Base-by-base conservation (phyloP, 2,113 vertebrate genomes). In the Mastomys natalensis region DNA sequence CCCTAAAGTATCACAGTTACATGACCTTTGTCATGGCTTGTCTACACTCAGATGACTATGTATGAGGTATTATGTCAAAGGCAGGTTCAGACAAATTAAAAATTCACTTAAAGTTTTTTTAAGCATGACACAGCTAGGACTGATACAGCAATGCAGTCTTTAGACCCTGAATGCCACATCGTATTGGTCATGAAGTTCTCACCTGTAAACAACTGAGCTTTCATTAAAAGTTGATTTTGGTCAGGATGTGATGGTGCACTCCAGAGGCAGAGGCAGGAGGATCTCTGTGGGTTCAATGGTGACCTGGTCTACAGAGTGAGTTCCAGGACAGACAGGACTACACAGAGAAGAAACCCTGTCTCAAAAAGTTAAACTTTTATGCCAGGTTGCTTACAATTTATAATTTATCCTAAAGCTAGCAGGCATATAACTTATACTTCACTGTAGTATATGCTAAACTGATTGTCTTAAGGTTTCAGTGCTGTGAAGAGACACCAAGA, bases 1-100 rank as follows among this genome's bases (percentile, higher is more conserved):
- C 68, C 81, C 96, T 73, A 86, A 94, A 74, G 88, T 89, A 90
- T 58, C 87, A 31, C 89, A 95, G 55, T 96, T 97, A 76, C 24
- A 40, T 40, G 78, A 4, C 29, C 58, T 97, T 37, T 87, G 95
- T 82, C 58, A 94, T 26, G 48, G 89, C 94, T 90, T 96, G 93
- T 76, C 87, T 90, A 43, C 12, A 73, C 29, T 95, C 55, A 95
- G 40, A 77, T 91, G 89, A 87, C 74, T 90, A 81, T 26, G 7
- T 17, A 53, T 80, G 77, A 93, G 53, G 37, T 73, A 77, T 3
- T 95, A 89, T 93, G 86, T 64, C 60, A 90, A 96, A 96, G 53
- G n/a, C 85, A 53, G 15, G n/a, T 92, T 96, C 68, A 94, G 68
- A 31, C 2, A 93, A 90, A 95, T 85, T 31, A 17, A 34, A 51